A percentile compares a stretch with the other conserved stretches of the same genome.
Conservation (phyloP, 2,797 vertebrate species). For the Pygocentrus nattereri region DNA sequence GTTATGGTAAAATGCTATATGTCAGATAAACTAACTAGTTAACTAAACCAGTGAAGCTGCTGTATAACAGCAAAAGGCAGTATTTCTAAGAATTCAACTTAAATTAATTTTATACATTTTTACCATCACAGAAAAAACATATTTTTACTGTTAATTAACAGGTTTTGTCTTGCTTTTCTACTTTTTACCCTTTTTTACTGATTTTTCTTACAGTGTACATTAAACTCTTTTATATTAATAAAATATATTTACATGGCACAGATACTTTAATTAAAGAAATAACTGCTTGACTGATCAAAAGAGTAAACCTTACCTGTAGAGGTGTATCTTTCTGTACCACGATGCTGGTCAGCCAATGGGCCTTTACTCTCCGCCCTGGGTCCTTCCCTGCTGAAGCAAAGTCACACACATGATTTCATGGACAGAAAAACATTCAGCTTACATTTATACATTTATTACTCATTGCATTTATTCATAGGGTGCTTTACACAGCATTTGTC, state of each 20-base stretch:
- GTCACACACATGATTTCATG: slow-evolving; percentile 3
- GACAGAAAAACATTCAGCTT: background rate
- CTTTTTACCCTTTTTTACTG: too few species aligned
- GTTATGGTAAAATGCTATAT: too few species aligned
- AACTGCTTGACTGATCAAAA: background rate
- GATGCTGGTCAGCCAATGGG: slow-evolving; percentile 47
- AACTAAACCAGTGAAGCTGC: too few species aligned
- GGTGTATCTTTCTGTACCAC: slow-evolving; percentile 25
- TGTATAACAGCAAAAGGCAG: too few species aligned
- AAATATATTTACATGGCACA: background rate
- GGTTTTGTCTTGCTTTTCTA: too few species aligned
- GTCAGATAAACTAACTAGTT: too few species aligned
- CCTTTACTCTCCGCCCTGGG: slow-evolving; percentile 49
- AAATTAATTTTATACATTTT: too few species aligned
- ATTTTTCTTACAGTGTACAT: background rate
- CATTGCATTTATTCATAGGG: too few species aligned
- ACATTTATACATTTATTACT: background rate
- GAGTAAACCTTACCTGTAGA: slow-evolving; percentile 46
- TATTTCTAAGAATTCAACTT: too few species aligned
- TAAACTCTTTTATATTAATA: background rate
- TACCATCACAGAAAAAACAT: too few species aligned
- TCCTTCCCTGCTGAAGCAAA: slow-evolving; percentile 50
- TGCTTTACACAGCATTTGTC: too few species aligned
- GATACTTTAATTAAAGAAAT: background rate
- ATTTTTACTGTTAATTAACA: too few species aligned